Conservation (phyloP, 2,888 invertebrate species). For the Gibbula magus region DNA sequence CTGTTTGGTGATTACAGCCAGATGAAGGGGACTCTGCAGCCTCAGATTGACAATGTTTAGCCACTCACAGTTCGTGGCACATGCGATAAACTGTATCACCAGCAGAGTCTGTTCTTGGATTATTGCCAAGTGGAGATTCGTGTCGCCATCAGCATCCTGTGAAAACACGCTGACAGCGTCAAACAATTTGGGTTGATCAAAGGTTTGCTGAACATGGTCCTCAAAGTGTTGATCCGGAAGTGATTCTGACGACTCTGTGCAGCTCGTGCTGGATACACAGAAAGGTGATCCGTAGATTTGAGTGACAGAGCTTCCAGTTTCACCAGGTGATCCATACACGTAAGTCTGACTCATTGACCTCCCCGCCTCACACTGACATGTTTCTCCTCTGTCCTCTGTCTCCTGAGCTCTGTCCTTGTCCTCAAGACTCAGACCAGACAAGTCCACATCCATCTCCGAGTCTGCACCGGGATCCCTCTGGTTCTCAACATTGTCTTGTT, state of each 20-base stretch:
- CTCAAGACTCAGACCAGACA: not conserved
- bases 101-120: conserved; percentile 85
- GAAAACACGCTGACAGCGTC: conserved; percentile 77
- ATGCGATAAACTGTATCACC: conserved; percentile 84
- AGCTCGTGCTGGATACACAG: too few species aligned
- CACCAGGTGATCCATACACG: too few species aligned
- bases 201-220: too few species aligned
- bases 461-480: not conserved
- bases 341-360: too few species aligned
- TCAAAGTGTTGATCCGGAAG: too few species aligned
- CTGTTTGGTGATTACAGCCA: conserved; percentile 88
- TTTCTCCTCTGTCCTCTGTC: too few species aligned
- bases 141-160: conserved; percentile 24
- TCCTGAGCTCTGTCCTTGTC: not conserved
- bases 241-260: too few species aligned
- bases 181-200: not conserved
- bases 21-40: conserved; percentile 86
- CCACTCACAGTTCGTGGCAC: conserved; percentile 85
- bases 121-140: conserved; percentile 88
- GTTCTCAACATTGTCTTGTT: not conserved
- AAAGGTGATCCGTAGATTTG: too few species aligned
- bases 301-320: too few species aligned
- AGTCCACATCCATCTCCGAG: not conserved
- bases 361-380: too few species aligned
- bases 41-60: conserved; percentile 88